Conservation (phyloP, 1,140 invertebrate species). For the Drosophila sp. region DNA sequence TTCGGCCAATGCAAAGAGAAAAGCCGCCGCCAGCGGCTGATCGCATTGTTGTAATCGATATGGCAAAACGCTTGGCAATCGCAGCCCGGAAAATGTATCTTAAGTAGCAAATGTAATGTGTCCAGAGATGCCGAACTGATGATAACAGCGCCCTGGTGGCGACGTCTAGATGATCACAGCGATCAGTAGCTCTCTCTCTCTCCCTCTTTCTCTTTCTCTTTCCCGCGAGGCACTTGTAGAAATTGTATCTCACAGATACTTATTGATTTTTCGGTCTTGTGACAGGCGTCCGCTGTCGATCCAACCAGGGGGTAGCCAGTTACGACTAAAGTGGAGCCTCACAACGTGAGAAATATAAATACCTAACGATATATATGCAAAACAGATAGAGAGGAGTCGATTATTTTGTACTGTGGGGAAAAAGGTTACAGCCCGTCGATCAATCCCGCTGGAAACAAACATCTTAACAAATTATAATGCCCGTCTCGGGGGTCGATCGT, state of each 20-base stretch:
- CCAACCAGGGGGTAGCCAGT: constrained; percentile 33
- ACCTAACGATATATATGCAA: constrained; percentile 28
- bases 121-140: constrained; percentile 72
- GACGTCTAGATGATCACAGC: constrained; percentile 47
- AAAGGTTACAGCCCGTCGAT: constrained; percentile 37
- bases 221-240: constrained; percentile 55
- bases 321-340: constrained; percentile 43
- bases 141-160: constrained; percentile 63
- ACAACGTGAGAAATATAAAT: constrained; percentile 78
- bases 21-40: constrained; percentile 17
- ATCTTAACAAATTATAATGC: constrained; percentile 81
- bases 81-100: constrained; percentile 59
- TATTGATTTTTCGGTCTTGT: constrained; percentile 49
- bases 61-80: constrained; percentile 57
- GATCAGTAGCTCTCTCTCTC: constrained; percentile 48
- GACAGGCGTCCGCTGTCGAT: constrained; percentile 42
- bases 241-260: constrained; percentile 59
- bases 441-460: constrained; percentile 66
- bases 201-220: background rate
- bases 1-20: constrained; percentile 35
- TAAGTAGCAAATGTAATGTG: constrained; percentile 78
- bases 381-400: constrained; percentile 11
- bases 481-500: constrained; percentile 38
- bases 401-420: background rate
- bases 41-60: constrained; percentile 65